Conservation (phyloP, 2,113 vertebrate genomes). For the Malaclemys terrapin region DNA sequence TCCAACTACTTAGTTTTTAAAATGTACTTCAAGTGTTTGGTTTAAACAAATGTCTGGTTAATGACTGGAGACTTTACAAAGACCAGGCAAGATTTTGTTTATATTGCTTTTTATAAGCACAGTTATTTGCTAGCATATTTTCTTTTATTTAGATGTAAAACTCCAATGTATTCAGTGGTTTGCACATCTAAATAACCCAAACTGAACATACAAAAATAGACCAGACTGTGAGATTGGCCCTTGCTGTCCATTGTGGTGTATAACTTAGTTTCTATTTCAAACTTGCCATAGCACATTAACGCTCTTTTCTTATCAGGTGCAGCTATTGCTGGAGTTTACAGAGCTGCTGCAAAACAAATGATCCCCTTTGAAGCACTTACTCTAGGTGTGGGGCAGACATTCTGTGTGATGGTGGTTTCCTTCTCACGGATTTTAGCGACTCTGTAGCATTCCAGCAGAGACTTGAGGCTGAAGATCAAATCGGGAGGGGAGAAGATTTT, state of each 20-base stretch:
- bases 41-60: neutral
- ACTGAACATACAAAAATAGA: neutral
- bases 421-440: slow-evolving; percentile 94
- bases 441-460: slow-evolving; percentile 80
- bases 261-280: rapidly evolving
- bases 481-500: neutral
- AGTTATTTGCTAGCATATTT: neutral
- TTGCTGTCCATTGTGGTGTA: rapidly evolving
- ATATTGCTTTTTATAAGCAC: neutral
- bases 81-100: neutral
- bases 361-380: slow-evolving; percentile 92
- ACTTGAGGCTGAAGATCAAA: neutral
- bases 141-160: neutral
- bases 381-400: slow-evolving; percentile 93
- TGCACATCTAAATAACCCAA: neutral
- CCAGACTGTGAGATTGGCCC: neutral
- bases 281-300: rapidly evolving
- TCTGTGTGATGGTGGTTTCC: slow-evolving; percentile 92
- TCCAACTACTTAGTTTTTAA: neutral
- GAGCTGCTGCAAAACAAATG: slow-evolving; percentile 96
- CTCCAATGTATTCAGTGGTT: too few relatives aligned
- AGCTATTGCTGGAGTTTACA: slow-evolving; percentile 96
- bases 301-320: slow-evolving; percentile 80
- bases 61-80: neutral
- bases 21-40: neutral